These are phyloP conservation scores for Ennomos quercinarius DNA, from an alignment of 2,888 invertebrate species.

Conservation along the genomic window DNA sequence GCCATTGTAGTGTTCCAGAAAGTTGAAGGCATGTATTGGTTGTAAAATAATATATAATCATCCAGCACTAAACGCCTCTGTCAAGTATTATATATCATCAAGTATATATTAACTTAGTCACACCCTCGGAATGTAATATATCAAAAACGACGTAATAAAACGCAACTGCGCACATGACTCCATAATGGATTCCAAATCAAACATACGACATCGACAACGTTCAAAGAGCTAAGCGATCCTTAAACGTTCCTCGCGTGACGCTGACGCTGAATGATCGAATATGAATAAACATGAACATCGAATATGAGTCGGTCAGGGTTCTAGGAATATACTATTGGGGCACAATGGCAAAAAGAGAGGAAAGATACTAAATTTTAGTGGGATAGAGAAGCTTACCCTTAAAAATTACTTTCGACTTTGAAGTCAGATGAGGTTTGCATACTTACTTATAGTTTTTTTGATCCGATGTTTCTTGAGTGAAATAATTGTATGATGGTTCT, in stretches of 20 bases:
- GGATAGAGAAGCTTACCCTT: too few species aligned
- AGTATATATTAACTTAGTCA: constrained; percentile 1
- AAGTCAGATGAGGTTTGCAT: too few species aligned
- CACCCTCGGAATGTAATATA: constrained; percentile 20
- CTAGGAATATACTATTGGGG: constrained; percentile 16
- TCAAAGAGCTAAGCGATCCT: constrained; percentile 41
- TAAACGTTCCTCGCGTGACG: constrained; percentile 33
- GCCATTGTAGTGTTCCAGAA: too few species aligned
- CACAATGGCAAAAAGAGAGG: too few species aligned
- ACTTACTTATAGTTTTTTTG: too few species aligned
- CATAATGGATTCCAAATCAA: constrained; percentile 38
- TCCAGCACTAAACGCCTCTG: neutral
- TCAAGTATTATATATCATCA: constrained; percentile 10
- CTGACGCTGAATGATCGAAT: constrained; percentile 48
- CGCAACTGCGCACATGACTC: constrained; percentile 30
- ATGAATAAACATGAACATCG: constrained; percentile 43
- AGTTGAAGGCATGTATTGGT: too few species aligned
- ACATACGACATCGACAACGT: constrained; percentile 42
- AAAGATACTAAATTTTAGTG: too few species aligned
- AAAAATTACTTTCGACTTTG: too few species aligned
- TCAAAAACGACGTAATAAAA: constrained; percentile 23
- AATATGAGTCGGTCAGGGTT: constrained; percentile 35
- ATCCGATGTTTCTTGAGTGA: too few species aligned
- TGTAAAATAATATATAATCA: too few species aligned
- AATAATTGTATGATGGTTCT: too few species aligned